Conservation (phyloP, 2,113 vertebrate genomes). For the Ptyas mucosa region DNA sequence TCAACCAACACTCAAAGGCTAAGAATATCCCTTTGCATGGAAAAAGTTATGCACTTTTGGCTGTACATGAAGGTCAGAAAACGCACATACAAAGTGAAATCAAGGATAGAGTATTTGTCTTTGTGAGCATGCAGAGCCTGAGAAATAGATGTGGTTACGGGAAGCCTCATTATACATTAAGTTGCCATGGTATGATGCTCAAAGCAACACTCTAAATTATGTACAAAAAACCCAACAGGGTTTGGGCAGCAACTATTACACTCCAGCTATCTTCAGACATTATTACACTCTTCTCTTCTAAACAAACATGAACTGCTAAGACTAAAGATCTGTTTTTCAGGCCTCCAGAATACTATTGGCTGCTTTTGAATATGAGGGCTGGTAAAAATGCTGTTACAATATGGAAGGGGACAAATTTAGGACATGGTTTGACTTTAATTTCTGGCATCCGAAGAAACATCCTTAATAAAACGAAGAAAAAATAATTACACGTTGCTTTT, state of each 20-base stretch:
- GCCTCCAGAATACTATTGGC: background rate
- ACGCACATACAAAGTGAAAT: background rate
- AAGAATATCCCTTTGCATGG: background rate
- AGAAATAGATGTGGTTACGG: background rate
- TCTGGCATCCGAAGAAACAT: background rate
- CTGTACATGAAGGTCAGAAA: background rate
- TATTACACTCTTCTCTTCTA: background rate
- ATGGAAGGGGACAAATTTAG: background rate
- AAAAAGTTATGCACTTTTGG: background rate
- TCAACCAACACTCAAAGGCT: background rate
- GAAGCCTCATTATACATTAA: background rate
- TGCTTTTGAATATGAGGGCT: background rate
- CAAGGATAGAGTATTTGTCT: background rate
- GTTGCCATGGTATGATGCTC: background rate
- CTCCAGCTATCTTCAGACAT: background rate
- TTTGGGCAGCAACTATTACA: background rate
- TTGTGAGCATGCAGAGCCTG: background rate
- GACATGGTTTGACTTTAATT: background rate
- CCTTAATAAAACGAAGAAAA: background rate
- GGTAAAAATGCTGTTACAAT: background rate
- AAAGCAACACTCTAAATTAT: background rate
- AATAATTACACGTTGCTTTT: background rate
- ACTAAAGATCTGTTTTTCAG: background rate
- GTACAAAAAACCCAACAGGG: background rate
- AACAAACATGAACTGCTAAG: background rate